Evolutionary conservation across 2,888 invertebrate genomes (phyloP).

Genomic region (Pristionchus maxplancki): DNA sequence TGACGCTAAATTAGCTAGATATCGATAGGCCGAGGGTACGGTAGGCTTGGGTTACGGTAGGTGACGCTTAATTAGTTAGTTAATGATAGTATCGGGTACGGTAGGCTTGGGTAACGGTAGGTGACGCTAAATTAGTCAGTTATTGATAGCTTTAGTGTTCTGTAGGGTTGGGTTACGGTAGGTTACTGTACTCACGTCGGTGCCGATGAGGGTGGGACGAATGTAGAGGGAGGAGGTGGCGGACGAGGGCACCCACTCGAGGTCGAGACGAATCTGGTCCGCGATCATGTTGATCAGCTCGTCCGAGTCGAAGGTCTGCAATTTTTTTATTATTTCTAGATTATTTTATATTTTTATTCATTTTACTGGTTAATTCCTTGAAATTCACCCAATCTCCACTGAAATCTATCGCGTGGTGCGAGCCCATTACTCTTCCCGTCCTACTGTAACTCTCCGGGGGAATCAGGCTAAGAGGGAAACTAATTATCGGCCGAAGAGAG

Average conservation of each 20-base stretch:
- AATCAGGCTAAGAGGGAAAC: constrained; percentile 26
- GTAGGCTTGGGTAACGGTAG: constrained; percentile 48
- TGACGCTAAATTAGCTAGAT: no score
- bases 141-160: no score
- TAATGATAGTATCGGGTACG: no score
- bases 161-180: constrained; percentile 46
- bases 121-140: constrained; percentile 68
- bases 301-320: constrained; percentile 86
- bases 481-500: background rate
- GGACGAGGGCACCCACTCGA: constrained; percentile 97
- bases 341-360: background rate
- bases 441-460: constrained; percentile 51
- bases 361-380: background rate
- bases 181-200: constrained; percentile 86
- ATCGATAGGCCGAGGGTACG: no score
- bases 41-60: constrained; percentile 49
- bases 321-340: constrained; percentile 9
- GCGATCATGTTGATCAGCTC: constrained; percentile 90
- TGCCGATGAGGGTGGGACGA: constrained; percentile 95
- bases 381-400: background rate
- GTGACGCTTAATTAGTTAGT: constrained; percentile 67
- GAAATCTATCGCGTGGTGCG: background rate
- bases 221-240: constrained; percentile 91
- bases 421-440: background rate
- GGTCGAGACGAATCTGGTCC: constrained; percentile 91